A percentile compares a stretch with the other conserved stretches of the same genome.
phyloP scores from a whole-genome alignment of 1,140 invertebrate species.

The Caenorhabditis inopinata region DNA sequence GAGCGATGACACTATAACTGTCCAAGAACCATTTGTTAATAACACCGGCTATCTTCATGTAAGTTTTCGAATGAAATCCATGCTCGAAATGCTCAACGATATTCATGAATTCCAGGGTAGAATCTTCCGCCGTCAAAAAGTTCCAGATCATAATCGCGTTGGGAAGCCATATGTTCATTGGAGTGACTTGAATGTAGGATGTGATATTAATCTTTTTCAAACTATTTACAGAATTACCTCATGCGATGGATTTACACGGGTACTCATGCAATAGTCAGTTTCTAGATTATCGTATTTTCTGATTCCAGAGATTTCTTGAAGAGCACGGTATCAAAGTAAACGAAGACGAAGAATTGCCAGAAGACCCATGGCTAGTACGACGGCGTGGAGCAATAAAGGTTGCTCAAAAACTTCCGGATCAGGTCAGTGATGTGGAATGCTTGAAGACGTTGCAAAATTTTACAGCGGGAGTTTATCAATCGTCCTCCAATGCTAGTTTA shows the following conservation, averaged over 20 bases:
- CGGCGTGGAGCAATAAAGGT: background rate
- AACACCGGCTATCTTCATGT: conserved; percentile 35
- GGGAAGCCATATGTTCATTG: conserved; percentile 38
- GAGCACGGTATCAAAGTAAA: conserved; percentile 35
- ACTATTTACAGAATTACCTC: conserved; percentile 32
- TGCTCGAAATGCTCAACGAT: background rate
- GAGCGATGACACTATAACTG: conserved; percentile 28
- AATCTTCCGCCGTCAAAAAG: conserved; percentile 38
- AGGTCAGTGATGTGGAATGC: background rate
- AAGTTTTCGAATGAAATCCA: background rate
- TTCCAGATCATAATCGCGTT: background rate
- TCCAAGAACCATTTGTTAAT: conserved; percentile 33
- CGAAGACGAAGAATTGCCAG: conserved; percentile 12
- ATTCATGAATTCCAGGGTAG: conserved; percentile 4
- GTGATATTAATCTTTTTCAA: conserved; percentile 33
- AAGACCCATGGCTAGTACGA: conserved; percentile 20
- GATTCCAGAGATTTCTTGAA: conserved; percentile 36
- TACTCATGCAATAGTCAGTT: background rate
- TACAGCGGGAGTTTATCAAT: conserved; percentile 24
- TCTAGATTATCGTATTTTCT: background rate
- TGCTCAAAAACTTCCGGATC: background rate
- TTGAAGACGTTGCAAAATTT: background rate
- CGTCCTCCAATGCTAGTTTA: conserved; percentile 26
- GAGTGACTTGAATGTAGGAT: conserved; percentile 35
- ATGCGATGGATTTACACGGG: conserved; percentile 38